Evolutionary conservation across 2,797 vertebrate genomes (phyloP), one percentile per base, ranked within the genome.

Genomic region (Decapterus maruadsi): DNA sequence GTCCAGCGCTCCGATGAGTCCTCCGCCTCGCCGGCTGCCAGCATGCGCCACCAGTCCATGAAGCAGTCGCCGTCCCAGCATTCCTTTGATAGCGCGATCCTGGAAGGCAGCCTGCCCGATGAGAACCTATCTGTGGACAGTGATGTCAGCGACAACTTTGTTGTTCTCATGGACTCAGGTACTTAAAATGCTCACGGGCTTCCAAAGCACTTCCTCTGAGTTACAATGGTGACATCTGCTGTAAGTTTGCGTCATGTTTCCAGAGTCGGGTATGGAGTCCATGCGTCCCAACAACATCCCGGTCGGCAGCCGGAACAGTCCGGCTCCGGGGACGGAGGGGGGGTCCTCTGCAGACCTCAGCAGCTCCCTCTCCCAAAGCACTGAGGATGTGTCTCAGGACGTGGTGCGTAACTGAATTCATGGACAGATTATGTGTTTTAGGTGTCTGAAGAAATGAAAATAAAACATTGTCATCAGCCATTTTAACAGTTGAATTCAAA

Each of bases 61-160:
- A 97, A 95, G 90, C 96, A 95, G 46, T 97, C 97, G 0, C 85
- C 94, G 1, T 99, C 98, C 80, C 97, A 99, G 90, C 96, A 96
- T 80, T 99, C 98, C 80, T 96, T 98, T 43, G 98, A 99, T 76
- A 95, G 96, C n/a, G 89, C 95, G 0, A 96, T 97, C 0, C 72
- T 97, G 90, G 98, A 99, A 6, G 96, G 95, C 58, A 97, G 97
- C 36, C 91, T 96, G 71, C 95, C 95, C 0, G 97, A 99, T n/a
- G 98, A 99, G 2, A 93, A 95, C 63, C 91, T 98, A 19, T 99
- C 97, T 0, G 83, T 99, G 80, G 96, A 97, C 85, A 99, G 97
- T 1, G 98, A 99, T 59, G 86, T 95, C 91, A 98, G 97, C 0
- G 97, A 99, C 0, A 95, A 93, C 85, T 98, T 98, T 17, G 94